Evolutionary conservation across 2,797 vertebrate genomes (phyloP).

Genomic region (Brachymystax lenok): DNA sequence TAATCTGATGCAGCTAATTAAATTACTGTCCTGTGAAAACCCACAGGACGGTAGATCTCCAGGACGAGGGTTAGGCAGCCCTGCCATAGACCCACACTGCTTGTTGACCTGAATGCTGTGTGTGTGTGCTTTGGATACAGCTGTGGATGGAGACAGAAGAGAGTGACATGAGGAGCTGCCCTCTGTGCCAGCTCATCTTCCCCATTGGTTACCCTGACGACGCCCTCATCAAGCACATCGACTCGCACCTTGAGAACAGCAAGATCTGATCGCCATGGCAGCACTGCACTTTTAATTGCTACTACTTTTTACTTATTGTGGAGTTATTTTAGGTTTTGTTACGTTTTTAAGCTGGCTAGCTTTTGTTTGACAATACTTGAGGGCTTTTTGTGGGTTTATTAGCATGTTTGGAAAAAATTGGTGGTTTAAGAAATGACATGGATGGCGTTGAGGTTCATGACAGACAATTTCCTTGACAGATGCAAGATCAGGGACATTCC

Average conservation of each 20-base stretch:
- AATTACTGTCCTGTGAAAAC: too few relatives aligned
- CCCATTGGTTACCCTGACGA: slow-evolving; percentile 94
- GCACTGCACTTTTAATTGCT: slow-evolving; percentile 45
- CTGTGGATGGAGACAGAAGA: slow-evolving; percentile 97
- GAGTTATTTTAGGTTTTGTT: slow-evolving; percentile 51
- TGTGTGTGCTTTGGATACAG: slow-evolving; percentile 61
- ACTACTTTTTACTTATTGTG: slow-evolving; percentile 48
- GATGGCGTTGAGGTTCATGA: slow-evolving; percentile 37
- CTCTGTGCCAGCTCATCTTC: slow-evolving; percentile 95
- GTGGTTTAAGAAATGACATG: slow-evolving; percentile 25
- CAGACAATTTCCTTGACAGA: slow-evolving; percentile 7
- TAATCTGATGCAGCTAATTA: too few relatives aligned
- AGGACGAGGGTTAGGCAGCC: too few relatives aligned
- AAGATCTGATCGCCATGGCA: slow-evolving; percentile 86
- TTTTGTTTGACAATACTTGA: slow-evolving; percentile 24
- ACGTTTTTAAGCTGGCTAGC: slow-evolving; percentile 23
- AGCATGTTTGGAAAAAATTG: not conserved
- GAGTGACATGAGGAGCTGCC: slow-evolving; percentile 91
- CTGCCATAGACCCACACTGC: not conserved
- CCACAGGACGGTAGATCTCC: too few relatives aligned
- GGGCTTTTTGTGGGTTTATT: slow-evolving; percentile 31
- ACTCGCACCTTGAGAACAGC: slow-evolving; percentile 98
- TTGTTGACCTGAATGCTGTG: slow-evolving; percentile 1
- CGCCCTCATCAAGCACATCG: slow-evolving; percentile 97
- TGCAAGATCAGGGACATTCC: slow-evolving; percentile 54